phyloP scores from a whole-genome alignment of 2,888 invertebrate genomes.

The Cecidostiba fungosa region DNA sequence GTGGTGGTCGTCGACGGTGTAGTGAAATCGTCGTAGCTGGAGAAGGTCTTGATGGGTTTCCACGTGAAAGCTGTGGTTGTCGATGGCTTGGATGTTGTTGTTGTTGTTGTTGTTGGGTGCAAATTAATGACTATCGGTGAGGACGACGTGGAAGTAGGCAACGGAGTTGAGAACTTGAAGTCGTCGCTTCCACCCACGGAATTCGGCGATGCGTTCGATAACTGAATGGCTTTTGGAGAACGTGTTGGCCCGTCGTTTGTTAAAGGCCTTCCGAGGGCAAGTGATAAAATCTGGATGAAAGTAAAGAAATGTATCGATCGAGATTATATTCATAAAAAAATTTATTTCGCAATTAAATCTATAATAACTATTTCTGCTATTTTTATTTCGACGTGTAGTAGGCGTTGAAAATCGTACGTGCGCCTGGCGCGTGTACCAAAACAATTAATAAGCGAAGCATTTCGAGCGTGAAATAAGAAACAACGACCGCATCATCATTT shows the following conservation, averaged over 20 bases:
- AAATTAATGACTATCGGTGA: constrained; percentile 74
- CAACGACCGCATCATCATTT: constrained; percentile 1
- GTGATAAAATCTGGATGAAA: constrained; percentile 75
- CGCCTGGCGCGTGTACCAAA: constrained; percentile 7
- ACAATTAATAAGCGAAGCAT: constrained; percentile 55
- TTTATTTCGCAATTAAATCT: background rate
- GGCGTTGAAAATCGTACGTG: constrained; percentile 37
- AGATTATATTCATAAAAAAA: too few relatives aligned
- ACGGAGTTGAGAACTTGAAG: constrained; percentile 34
- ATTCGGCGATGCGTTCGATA: constrained; percentile 69
- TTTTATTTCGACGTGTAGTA: constrained; percentile 3
- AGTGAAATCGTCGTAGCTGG: constrained; percentile 62
- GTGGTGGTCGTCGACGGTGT: constrained; percentile 53
- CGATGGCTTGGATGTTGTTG: constrained; percentile 66
- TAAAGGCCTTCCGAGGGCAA: constrained; percentile 72
- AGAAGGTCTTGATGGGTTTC: constrained; percentile 64
- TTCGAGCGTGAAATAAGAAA: constrained; percentile 53
- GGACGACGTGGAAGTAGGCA: constrained; percentile 60
- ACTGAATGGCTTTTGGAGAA: constrained; percentile 75
- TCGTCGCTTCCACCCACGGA: constrained; percentile 62
- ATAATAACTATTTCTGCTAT: background rate
- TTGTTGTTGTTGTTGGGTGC: constrained; percentile 68
- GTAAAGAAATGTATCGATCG: background rate
- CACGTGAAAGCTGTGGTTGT: constrained; percentile 64
- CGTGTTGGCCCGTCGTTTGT: constrained; percentile 74